These are phyloP conservation scores for Eupithecia pulchellata DNA, from an alignment of 2,888 invertebrate species.

Conservation along the genomic window DNA sequence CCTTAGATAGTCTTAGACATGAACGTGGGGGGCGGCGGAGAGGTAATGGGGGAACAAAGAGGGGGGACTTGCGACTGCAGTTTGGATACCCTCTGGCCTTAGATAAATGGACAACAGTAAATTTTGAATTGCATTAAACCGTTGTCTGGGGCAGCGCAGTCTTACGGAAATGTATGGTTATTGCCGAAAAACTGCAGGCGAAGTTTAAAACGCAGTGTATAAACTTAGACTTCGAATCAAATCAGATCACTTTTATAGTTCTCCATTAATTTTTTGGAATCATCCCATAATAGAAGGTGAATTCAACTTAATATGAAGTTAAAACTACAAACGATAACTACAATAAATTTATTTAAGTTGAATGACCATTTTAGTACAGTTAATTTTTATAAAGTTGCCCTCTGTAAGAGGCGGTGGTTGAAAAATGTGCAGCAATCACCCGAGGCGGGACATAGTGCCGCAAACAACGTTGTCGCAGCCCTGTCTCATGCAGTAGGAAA, in stretches of 20 bases:
- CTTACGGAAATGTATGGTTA: conserved; percentile 25
- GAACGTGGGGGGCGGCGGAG: conserved; percentile 13
- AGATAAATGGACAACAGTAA: conserved; percentile 50
- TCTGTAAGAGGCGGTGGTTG: conserved; percentile 28
- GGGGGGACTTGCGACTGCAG: conserved; percentile 41
- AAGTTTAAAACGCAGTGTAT: neutral
- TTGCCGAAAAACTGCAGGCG: conserved; percentile 15
- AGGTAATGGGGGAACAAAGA: conserved; percentile 4
- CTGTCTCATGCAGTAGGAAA: neutral
- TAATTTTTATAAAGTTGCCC: neutral
- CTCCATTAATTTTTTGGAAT: neutral
- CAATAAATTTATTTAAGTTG: neutral
- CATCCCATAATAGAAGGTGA: neutral
- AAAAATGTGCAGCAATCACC: conserved; percentile 66
- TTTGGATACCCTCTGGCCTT: conserved; percentile 45
- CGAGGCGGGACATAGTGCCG: conserved; percentile 47
- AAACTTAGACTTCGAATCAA: neutral
- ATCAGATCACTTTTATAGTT: neutral
- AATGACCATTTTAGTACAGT: neutral
- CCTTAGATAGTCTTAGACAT: conserved; percentile 45
- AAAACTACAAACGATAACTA: neutral
- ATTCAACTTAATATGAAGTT: too few species aligned
- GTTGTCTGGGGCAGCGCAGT: conserved; percentile 25
- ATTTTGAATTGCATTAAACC: conserved; percentile 47
- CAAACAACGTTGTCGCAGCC: conserved; percentile 23